phyloP scores from a whole-genome alignment of 2,888 invertebrate species.

The Hermaeophaga mercurialis region DNA sequence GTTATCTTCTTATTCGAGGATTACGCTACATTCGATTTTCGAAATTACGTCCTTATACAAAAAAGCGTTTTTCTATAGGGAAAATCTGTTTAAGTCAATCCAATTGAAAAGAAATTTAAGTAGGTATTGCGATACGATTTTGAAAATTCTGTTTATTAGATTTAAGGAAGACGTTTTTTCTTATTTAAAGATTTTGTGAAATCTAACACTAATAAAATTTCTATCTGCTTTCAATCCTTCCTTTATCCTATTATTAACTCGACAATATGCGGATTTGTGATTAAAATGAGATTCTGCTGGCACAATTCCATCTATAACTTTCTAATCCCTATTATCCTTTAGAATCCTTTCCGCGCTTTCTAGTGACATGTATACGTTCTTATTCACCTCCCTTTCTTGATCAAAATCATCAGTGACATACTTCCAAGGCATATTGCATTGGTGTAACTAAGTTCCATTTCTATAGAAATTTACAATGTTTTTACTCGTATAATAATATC shows the following conservation, averaged over 20 bases:
- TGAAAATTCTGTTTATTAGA: no score
- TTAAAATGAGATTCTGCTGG: not conserved
- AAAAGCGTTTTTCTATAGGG: not conserved
- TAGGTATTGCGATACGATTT: no score
- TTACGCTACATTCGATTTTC: conserved; percentile 10
- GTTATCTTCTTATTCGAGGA: conserved; percentile 13
- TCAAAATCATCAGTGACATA: not conserved
- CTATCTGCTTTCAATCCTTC: not conserved
- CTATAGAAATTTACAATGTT: no score
- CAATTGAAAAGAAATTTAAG: no score
- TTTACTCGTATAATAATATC: no score
- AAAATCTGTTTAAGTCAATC: not conserved
- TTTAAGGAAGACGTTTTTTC: no score
- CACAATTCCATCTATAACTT: conserved; percentile 1
- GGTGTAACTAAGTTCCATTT: not conserved
- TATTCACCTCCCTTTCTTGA: not conserved
- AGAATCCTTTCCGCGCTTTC: conserved; percentile 4
- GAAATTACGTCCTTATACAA: not conserved
- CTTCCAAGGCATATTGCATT: not conserved
- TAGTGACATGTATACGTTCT: not conserved
- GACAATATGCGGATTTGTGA: not conserved
- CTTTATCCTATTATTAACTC: not conserved
- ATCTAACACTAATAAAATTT: no score
- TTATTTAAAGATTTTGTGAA: no score
- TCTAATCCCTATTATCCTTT: conserved; percentile 3